Conservation (phyloP, 2,797 vertebrate genomes). For the Knipowitschia caucasica region DNA sequence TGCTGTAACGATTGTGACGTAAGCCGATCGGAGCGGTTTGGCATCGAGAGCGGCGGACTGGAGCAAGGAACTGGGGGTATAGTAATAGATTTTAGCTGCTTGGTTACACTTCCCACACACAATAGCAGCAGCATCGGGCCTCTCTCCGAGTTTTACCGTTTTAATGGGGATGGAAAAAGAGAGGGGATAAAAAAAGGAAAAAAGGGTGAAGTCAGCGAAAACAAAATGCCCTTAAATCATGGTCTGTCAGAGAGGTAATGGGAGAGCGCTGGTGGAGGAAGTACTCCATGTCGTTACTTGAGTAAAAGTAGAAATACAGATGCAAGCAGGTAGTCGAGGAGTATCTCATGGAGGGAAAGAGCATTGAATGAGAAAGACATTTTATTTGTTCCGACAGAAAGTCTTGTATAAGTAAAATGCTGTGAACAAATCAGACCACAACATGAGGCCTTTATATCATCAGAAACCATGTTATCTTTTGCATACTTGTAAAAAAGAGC, state of each 20-base stretch:
- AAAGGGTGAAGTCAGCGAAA: conserved; percentile 88
- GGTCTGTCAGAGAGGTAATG: conserved; percentile 87
- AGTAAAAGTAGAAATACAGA: no score
- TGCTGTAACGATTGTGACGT: conserved; percentile 30
- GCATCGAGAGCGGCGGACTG: conserved; percentile 26
- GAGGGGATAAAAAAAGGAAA: conserved; percentile 17
- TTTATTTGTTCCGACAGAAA: no score
- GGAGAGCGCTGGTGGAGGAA: no score
- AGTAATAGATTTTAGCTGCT: conserved; percentile 79
- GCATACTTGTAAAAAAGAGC: no score
- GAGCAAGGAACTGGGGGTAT: conserved; percentile 43
- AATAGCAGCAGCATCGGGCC: conserved; percentile 42
- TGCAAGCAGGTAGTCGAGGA: no score
- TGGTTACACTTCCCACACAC: conserved; percentile 77
- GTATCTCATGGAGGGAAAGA: no score
- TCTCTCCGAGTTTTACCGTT: conserved; percentile 50
- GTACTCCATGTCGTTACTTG: no score
- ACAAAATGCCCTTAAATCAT: conserved; percentile 98
- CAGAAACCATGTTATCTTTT: no score
- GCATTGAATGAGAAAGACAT: no score
- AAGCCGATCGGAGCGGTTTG: conserved; percentile 20
- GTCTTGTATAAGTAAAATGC: no score
- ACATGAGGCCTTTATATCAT: no score
- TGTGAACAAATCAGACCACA: no score
- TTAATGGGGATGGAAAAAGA: conserved; percentile 51